Base-by-base conservation (phyloP, 2,888 invertebrate genomes). In the Actias luna region DNA sequence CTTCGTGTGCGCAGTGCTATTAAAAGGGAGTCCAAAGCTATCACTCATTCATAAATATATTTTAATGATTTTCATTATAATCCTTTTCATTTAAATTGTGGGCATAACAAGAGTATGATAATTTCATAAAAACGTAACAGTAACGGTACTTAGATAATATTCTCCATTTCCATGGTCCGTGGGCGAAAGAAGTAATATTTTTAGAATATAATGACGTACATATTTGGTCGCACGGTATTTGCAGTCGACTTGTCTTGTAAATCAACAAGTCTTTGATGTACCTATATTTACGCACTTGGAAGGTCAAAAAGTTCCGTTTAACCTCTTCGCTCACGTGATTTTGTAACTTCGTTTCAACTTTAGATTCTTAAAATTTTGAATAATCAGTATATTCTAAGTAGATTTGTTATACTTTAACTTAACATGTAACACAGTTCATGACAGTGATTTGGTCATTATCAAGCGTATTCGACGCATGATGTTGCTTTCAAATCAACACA, bases 121-220 rank as follows among this genome's bases (percentile, higher is more conserved):
- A 29, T 29, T 55, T 5, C 5, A 29, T 55, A 29, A 29, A 55
- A 29, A 55, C 55, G 25, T 50, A 25, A 50, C 18, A 46, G 1
- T 46, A 5, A 55, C 55, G 55, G 55, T 55, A 58, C 42, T 58
- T 42, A 39, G 57, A 42, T 67, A 58, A 60, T 35, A 62, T 67
- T 69, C 62, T 66, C 65, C 52, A 63, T 60, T 25, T 42, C 42
- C 55, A 58, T 60, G 58, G 60, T 66, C 63, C 63, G 66, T 67
- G 60, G 58, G 62, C 52, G 73, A 70, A 62, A 67, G 62, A 50
- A 64, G 67, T 8, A 59, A 60, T 66, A 75, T 73, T 72, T 71
- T 73, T 73, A 73, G 71, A 63, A 59, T 5, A 46, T 33, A 39
- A 62, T 74, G 77, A 76, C 77, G 75, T 70, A 76, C 77, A 74